A percentile compares a stretch with the other conserved stretches of the same genome.
These are phyloP conservation scores for Ceyx cyanopectus DNA, from an alignment of 2,113 vertebrate genomes.

Conservation along the genomic window DNA sequence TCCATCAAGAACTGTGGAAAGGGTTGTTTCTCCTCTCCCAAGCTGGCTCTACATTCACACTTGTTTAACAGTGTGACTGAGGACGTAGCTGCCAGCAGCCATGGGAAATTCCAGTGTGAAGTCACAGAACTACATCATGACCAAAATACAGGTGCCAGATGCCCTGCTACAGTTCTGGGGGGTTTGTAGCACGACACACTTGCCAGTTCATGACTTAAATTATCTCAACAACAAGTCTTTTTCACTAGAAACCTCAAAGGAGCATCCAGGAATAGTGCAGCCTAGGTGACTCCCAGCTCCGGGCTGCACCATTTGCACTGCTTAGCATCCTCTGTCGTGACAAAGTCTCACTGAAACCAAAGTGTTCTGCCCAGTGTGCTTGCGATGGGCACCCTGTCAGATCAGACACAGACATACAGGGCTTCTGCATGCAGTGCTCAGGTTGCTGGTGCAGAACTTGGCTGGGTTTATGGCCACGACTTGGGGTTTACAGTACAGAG, in stretches of 20 bases:
- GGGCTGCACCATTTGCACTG: neutral
- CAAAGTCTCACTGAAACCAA: neutral
- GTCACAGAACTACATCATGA: neutral
- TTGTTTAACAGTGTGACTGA: neutral
- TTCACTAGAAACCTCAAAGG: neutral
- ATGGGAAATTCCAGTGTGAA: neutral
- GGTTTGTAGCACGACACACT: no score
- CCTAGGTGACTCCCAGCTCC: neutral
- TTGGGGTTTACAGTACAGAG: neutral
- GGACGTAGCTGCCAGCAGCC: neutral
- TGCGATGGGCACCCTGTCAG: neutral
- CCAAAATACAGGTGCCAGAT: neutral
- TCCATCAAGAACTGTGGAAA: neutral
- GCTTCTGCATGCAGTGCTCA: neutral
- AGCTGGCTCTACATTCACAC: neutral
- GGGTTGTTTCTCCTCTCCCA: neutral
- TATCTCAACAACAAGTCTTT: neutral
- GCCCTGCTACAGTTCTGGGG: neutral
- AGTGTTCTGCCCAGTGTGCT: neutral
- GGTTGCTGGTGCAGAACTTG: neutral
- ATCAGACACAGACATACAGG: neutral
- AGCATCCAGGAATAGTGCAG: neutral
- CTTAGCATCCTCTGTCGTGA: neutral
- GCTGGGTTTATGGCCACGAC: neutral
- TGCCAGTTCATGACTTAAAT: neutral